Evolutionary conservation across 2,797 vertebrate species (phyloP), one percentile per base, ranked within the genome.

Genomic region (Neopelma chrysocephalum): DNA sequence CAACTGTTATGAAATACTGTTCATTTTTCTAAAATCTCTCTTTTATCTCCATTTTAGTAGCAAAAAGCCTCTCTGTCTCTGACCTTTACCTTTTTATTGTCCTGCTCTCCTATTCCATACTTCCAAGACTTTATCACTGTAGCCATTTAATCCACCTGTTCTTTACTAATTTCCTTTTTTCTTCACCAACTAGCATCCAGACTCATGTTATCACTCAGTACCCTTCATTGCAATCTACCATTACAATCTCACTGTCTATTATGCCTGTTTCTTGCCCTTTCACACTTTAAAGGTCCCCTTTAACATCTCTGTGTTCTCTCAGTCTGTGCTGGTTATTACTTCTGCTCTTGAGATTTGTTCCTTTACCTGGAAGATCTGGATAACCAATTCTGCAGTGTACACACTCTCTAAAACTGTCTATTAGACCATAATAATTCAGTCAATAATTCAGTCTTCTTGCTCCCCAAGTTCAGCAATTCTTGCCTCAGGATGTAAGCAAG

Each of bases 401-500:
- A 51, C 10, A 75, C 13, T 21, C 13, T 19, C 27, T 65, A 66
- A 62, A 89, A 84, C 36, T 86, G 64, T 83, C 66, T 85, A 10
- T 65, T 29, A 88, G 64, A 68, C 7, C 53, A 51, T 65, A n/a
- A n/a, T n/a, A n/a, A n/a, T 11, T 36, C 38, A 92, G 56, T 25
- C 61, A 68, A 45, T 62, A 94, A 76, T 65, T 79, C 20, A 47
- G 34, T 62, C 29, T 91, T 84, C 12, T 53, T 68, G 29, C 48
- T 95, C 56, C 60, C 27, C 56, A 79, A 68, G 73, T 93, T 96
- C 87, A 96, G 89, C 85, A 87, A 70, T 81, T 87, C 70, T 87
- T 94, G 82, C 90, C 73, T 95, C 36, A 50, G 71, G 77, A 91
- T 38, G 53, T 78, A 90, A 90, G 80, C 68, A 94, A 68, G 50